These are phyloP conservation scores for Sarcophaga rosellei DNA, from an alignment of 2,888 invertebrate genomes.

Conservation along the genomic window DNA sequence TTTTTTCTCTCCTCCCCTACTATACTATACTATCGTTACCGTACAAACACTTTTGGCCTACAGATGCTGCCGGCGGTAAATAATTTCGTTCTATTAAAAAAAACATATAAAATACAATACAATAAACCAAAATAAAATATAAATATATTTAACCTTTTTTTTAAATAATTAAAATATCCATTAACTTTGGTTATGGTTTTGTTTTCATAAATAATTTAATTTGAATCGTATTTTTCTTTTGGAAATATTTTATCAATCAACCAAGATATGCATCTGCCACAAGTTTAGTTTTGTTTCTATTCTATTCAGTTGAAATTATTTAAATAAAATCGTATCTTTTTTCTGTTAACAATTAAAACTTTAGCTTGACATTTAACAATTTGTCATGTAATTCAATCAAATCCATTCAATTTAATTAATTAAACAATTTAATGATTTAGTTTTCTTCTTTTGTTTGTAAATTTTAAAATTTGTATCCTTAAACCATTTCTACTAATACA, in stretches of 20 bases:
- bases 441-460: neutral
- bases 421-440: neutral
- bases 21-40: constrained; percentile 28
- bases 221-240: too few species aligned
- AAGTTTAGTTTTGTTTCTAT: constrained; percentile 23
- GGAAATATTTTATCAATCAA: neutral
- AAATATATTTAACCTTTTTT: neutral
- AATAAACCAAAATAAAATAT: too few species aligned
- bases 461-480: neutral
- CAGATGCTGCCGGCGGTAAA: constrained; percentile 79
- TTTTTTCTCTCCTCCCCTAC: constrained; percentile 39
- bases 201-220: neutral
- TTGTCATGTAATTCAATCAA: constrained; percentile 13
- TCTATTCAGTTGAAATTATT: constrained; percentile 9
- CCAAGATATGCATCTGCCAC: constrained; percentile 63
- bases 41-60: constrained; percentile 74
- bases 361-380: constrained; percentile 40
- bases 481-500: neutral
- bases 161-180: neutral
- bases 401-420: neutral
- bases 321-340: constrained; percentile 34
- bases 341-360: constrained; percentile 9
- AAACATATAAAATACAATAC: too few species aligned
- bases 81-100: constrained; percentile 67
- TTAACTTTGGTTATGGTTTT: neutral